Conservation (phyloP, 2,113 vertebrate species). For the Mustela lutreola region DNA sequence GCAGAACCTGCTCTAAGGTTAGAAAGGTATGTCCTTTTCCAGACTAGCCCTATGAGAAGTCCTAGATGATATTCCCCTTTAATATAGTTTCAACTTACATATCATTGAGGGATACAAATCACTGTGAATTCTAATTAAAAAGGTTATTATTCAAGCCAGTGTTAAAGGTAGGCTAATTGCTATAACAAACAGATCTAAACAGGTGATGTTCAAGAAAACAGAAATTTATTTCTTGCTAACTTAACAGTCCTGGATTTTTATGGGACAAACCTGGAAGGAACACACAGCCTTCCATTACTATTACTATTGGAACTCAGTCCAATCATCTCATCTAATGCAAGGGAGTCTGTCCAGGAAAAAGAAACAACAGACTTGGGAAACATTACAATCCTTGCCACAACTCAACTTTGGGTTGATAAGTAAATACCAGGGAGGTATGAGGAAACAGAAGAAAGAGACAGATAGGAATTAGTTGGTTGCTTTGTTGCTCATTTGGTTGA, state of each 20-base stretch:
- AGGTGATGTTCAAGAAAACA: slow-evolving; percentile 48
- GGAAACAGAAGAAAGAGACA: slow-evolving; percentile 30
- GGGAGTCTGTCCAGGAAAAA: neutral
- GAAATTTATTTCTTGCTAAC: slow-evolving; percentile 30
- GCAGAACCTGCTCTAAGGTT: slow-evolving; percentile 50
- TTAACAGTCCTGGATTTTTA: neutral
- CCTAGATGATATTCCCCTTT: slow-evolving; percentile 43
- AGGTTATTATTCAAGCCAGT: slow-evolving; percentile 65
- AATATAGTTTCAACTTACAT: slow-evolving; percentile 52
- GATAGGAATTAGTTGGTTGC: neutral
- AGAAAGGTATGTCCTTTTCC: slow-evolving; percentile 9
- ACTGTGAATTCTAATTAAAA: slow-evolving; percentile 69
- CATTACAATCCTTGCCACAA: neutral
- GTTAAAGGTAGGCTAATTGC: slow-evolving; percentile 58
- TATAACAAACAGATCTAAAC: slow-evolving; percentile 48
- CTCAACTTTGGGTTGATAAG: neutral
- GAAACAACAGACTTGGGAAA: neutral
- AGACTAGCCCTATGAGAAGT: neutral
- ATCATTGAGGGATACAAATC: slow-evolving; percentile 45
- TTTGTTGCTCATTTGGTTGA: neutral
- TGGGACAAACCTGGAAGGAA: neutral
- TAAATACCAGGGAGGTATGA: neutral
- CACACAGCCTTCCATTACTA: neutral
- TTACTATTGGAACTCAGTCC: neutral
- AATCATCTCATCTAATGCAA: neutral